Evolutionary conservation across 2,113 vertebrate species (phyloP).

Genomic region (western clawed frog (Xenopus tropicalis)): DNA sequence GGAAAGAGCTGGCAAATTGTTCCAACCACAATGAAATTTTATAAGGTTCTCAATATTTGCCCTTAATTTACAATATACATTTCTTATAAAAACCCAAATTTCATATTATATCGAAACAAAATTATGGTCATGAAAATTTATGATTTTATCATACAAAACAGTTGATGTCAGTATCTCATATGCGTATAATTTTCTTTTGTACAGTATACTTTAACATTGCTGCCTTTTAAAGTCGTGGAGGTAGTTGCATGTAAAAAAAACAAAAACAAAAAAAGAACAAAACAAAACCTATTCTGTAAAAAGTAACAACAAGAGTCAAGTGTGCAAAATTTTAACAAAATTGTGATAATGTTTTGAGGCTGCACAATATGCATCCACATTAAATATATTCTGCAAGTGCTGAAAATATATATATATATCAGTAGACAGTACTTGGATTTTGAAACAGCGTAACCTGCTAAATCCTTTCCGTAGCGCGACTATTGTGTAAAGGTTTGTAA

Average conservation of each 20-base stretch:
- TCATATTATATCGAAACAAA: slow-evolving; percentile 54
- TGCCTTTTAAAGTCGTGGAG: slow-evolving; percentile 86
- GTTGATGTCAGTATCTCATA: slow-evolving; percentile 58
- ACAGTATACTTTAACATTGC: slow-evolving; percentile 67
- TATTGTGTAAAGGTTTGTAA: slow-evolving; percentile 12
- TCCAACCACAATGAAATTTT: slow-evolving; percentile 30
- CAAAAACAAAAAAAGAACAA: slow-evolving; percentile 48
- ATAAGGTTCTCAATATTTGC: slow-evolving; percentile 27
- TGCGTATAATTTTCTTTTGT: slow-evolving; percentile 52
- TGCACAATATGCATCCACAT: slow-evolving; percentile 58
- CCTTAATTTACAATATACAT: slow-evolving; percentile 48
- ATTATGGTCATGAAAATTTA: slow-evolving; percentile 59
- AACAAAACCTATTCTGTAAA: slow-evolving; percentile 61
- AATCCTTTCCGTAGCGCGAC: slow-evolving; percentile 3
- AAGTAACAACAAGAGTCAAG: slow-evolving; percentile 71
- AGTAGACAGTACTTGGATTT: slow-evolving; percentile 39
- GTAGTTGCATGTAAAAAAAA: slow-evolving; percentile 89
- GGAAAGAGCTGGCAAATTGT: slow-evolving; percentile 43
- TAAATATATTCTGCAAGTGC: slow-evolving; percentile 6
- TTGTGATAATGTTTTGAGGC: slow-evolving; percentile 75
- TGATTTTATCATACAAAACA: slow-evolving; percentile 57
- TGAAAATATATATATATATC: slow-evolving; percentile 21
- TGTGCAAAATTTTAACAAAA: slow-evolving; percentile 81
- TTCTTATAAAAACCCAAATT: slow-evolving; percentile 57
- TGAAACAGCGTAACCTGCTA: slow-evolving; percentile 28